These are phyloP conservation scores for Gallinago stenura DNA, from an alignment of 2,797 vertebrate species.

Conservation along the genomic window DNA sequence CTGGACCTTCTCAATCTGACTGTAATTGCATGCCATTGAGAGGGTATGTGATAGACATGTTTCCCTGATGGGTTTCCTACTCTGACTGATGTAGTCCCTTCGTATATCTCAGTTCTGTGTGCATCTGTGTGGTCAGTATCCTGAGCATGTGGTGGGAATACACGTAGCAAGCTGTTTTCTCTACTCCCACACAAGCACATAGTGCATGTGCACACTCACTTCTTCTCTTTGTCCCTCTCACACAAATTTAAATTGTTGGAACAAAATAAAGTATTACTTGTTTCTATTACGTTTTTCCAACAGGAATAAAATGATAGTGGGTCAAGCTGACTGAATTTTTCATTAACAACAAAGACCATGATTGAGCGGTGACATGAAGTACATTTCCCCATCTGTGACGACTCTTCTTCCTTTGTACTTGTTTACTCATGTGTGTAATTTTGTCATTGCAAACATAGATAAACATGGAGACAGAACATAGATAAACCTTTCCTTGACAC, in stretches of 20 bases:
- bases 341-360: background rate
- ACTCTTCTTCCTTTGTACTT: background rate
- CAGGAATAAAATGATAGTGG: background rate
- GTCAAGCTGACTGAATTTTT: background rate
- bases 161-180: background rate
- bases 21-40: background rate
- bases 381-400: background rate
- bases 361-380: background rate
- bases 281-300: background rate
- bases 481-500: background rate
- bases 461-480: background rate
- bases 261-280: background rate
- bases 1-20: background rate
- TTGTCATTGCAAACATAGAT: background rate
- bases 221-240: background rate
- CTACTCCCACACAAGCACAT: background rate
- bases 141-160: background rate
- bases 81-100: background rate
- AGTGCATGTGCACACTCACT: rapidly evolving
- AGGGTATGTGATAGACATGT: background rate
- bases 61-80: background rate
- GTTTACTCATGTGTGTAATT: background rate
- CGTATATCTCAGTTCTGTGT: background rate
- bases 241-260: background rate
- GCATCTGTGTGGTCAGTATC: background rate